A percentile compares a stretch with the other conserved stretches of the same genome.
phyloP scores from a whole-genome alignment of 1,140 invertebrate genomes.

The Drosophila equinoxialis region DNA sequence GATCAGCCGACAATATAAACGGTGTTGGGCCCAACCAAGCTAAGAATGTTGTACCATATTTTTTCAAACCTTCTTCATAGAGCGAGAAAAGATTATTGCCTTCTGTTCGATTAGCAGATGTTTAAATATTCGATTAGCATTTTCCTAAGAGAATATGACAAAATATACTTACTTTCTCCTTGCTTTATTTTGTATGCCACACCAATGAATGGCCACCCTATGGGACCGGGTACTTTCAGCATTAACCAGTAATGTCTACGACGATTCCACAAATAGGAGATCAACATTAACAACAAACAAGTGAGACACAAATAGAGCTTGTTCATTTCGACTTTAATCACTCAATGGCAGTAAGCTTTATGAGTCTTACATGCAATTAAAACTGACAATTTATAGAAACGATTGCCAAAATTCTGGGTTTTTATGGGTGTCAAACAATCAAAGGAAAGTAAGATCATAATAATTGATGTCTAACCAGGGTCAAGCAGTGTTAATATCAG shows the following conservation, averaged over 20 bases:
- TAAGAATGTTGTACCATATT: too few species aligned
- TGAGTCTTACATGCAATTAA: not conserved
- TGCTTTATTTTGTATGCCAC: too few species aligned
- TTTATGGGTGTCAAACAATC: not conserved
- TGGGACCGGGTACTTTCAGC: slow-evolving; percentile 54
- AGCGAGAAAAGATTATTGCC: too few species aligned
- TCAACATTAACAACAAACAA: not conserved
- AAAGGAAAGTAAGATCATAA: not conserved
- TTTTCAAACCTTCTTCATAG: too few species aligned
- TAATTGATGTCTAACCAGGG: not conserved
- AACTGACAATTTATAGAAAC: not conserved
- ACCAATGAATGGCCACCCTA: slow-evolving; percentile 63
- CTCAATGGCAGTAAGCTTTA: not conserved
- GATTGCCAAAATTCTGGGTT: not conserved
- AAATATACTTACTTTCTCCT: too few species aligned
- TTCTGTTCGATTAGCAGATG: too few species aligned
- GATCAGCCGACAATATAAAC: too few species aligned
- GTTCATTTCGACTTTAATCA: not conserved
- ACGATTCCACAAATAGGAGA: slow-evolving; percentile 61
- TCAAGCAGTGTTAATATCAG: not conserved
- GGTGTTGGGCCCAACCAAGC: too few species aligned
- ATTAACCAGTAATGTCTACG: slow-evolving; percentile 42
- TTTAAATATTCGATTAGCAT: too few species aligned
- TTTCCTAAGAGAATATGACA: too few species aligned
- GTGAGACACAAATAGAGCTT: not conserved